Conservation (phyloP, 2,797 vertebrate genomes). For the Anabacerthia variegaticeps region DNA sequence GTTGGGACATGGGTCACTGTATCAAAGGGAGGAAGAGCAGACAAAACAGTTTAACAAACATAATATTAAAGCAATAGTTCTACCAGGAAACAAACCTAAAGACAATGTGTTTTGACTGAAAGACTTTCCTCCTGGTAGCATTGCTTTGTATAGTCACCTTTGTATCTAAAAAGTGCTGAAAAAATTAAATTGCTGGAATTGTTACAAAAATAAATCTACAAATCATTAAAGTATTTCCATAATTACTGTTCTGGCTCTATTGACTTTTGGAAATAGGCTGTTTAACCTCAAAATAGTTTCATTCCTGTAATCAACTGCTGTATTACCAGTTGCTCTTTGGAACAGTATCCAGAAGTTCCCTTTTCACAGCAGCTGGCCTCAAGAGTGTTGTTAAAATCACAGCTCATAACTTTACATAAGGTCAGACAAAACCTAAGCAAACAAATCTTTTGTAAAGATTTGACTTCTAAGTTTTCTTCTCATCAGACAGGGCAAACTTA, state of each 20-base stretch:
- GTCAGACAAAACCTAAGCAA: neutral
- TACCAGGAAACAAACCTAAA: neutral
- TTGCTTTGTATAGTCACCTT: neutral
- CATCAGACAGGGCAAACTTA: neutral
- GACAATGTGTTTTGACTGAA: neutral
- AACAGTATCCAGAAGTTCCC: neutral
- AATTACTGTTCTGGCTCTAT: neutral
- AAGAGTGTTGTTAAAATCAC: neutral
- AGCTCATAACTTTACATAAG: neutral
- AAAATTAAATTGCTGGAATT: neutral
- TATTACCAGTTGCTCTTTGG: neutral
- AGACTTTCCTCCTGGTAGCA: neutral
- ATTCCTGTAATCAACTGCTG: neutral
- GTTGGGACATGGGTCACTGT: constrained; percentile 79
- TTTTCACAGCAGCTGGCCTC: neutral
- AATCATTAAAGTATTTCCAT: neutral
- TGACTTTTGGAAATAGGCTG: neutral
- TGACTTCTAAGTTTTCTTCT: neutral
- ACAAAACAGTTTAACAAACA: neutral
- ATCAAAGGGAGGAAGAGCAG: neutral
- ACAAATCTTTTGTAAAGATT: neutral
- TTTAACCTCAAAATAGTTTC: neutral
- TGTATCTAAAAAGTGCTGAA: neutral
- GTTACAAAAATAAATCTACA: neutral
- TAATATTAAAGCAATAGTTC: neutral